Evolutionary conservation across 2,113 vertebrate genomes (phyloP), one percentile per base, ranked within the genome.

Genomic region (Clarias batrachus): DNA sequence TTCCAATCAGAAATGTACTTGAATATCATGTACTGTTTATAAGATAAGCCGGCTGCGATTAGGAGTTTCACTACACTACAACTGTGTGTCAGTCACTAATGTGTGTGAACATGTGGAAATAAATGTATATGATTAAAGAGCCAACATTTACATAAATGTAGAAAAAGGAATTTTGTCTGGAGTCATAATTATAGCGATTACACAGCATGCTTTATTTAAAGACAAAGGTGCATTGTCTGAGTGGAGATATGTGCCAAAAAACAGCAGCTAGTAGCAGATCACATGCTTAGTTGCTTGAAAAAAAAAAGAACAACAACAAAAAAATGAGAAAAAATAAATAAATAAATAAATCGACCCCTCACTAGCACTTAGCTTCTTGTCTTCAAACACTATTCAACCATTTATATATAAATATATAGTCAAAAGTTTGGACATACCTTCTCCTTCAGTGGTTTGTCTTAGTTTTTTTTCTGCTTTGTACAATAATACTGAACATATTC

Each of bases 221-320:
- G 86, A 96, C 93, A 96, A 94, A 91, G 93, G 87, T 56, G 73
- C 91, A 86, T 94, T 96, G 94, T 94, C 81, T 89, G 52, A 65
- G 56, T 19, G 12, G 63, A 90, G 87, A 89, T 77, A 90, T 91
- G 91, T 90, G 91, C 91, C 91, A 87, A 85, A 90, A 71, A 83
- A 88, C 80, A 88, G 66, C 83, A 85, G 91, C 74, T 79, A 68
- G 82, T 85, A 74, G 41, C 52, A 25, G 73, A 92, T 93, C 93
- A 93, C 90, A 93, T 91, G 87, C 90, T 90, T 87, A 82, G 86
- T 84, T 21, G 86, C 87, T 87, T 90, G 62, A 62, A 70, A 90
- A 37, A 85, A 83, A 79, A 85, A 33, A 6, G 0, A 60, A 19
- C 52, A 82, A 79, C 41, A 83, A 76, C 84, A 33, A 60, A 19